Conservation (phyloP, 2,888 invertebrate species). For the Nesidiocoris tenuis region DNA sequence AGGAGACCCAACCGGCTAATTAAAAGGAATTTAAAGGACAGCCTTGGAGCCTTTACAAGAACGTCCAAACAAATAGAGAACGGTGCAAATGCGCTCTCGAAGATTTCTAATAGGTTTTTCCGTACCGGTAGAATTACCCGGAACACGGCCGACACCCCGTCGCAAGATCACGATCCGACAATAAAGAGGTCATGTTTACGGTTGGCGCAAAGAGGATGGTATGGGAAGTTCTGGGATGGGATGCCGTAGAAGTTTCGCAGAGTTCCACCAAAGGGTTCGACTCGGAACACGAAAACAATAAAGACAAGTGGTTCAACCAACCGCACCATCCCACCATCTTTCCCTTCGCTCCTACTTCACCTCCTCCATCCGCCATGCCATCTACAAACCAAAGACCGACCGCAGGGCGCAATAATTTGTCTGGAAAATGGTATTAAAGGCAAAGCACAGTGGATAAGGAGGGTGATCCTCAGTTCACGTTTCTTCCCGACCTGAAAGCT, state of each 20-base stretch:
- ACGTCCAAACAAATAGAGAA: conserved; percentile 32
- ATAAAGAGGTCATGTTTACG: conserved; percentile 43
- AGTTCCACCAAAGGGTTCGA: background rate
- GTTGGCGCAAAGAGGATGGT: conserved; percentile 10
- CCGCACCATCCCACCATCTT: background rate
- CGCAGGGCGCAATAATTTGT: conserved; percentile 38
- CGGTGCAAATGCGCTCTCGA: conserved; percentile 1
- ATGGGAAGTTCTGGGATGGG: conserved; percentile 12
- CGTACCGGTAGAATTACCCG: conserved; percentile 24
- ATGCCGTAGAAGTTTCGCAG: background rate
- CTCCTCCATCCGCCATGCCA: background rate
- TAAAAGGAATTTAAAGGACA: conserved; percentile 34
- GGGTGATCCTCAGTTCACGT: conserved; percentile 12
- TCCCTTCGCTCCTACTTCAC: background rate
- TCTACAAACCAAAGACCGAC: conserved; percentile 1
- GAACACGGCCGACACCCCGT: conserved; percentile 31
- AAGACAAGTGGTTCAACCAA: conserved; percentile 39
- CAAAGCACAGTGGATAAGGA: background rate
- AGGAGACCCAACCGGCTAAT: conserved; percentile 16
- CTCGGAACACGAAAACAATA: conserved; percentile 39
- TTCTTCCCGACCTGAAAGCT: background rate
- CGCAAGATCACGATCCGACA: conserved; percentile 36
- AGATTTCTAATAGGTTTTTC: conserved; percentile 36
- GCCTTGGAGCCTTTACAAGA: conserved; percentile 16
- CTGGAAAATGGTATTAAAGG: conserved; percentile 40